phyloP scores from a whole-genome alignment of 2,888 invertebrate genomes.

The Oxyteleia sp. region DNA sequence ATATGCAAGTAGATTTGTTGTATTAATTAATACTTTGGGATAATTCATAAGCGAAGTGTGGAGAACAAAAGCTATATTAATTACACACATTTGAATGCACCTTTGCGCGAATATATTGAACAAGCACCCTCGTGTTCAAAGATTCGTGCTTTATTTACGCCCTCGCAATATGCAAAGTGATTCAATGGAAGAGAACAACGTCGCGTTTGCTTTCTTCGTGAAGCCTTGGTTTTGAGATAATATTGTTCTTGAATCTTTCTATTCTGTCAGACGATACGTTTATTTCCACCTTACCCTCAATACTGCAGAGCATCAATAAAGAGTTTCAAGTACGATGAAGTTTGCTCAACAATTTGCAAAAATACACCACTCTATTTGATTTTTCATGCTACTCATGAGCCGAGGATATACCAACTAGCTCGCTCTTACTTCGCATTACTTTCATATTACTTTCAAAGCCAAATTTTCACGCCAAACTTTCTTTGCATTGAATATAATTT shows the following conservation, averaged over 20 bases:
- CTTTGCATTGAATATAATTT: slow-evolving; percentile 22
- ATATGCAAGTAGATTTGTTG: too few species aligned
- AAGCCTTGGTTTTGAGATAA: slow-evolving; percentile 45
- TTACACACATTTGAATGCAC: too few species aligned
- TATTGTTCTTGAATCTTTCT: slow-evolving; percentile 60
- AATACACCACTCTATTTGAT: slow-evolving; percentile 36
- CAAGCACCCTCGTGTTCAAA: too few species aligned
- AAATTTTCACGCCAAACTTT: slow-evolving; percentile 50
- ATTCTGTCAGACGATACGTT: slow-evolving; percentile 57
- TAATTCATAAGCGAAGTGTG: too few species aligned
- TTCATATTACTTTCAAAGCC: slow-evolving; percentile 54
- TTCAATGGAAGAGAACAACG: slow-evolving; percentile 48
- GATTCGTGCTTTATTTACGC: slow-evolving; percentile 33
- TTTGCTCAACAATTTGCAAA: slow-evolving; percentile 62
- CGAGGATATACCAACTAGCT: slow-evolving; percentile 13
- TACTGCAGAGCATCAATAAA: slow-evolving; percentile 52
- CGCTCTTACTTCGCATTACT: slow-evolving; percentile 29
- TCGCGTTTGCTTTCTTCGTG: slow-evolving; percentile 51
- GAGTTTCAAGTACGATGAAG: slow-evolving; percentile 53
- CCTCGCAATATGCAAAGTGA: slow-evolving; percentile 56
- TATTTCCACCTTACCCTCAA: slow-evolving; percentile 57
- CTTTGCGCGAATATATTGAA: too few species aligned
- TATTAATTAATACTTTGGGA: too few species aligned
- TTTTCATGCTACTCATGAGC: slow-evolving; percentile 37
- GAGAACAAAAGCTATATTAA: too few species aligned